Percentiles rank a stretch among this genome's conserved stretches.
Evolutionary conservation across 2,888 invertebrate species (phyloP).

Genomic region (Diarsia dahlii): DNA sequence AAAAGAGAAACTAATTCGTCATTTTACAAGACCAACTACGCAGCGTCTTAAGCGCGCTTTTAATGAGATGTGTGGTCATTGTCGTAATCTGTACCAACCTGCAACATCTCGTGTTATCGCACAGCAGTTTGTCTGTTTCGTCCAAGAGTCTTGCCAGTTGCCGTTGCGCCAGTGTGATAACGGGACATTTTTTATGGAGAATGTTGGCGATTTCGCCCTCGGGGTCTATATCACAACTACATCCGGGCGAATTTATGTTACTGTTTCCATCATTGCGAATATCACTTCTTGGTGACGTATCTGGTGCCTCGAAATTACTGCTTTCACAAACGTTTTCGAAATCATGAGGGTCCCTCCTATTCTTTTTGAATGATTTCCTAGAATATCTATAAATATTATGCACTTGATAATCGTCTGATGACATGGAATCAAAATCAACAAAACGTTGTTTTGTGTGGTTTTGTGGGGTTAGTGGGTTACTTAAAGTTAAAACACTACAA

Average conservation of each 20-base stretch:
- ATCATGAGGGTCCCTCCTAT: slow-evolving; percentile 68
- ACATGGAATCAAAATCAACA: slow-evolving; percentile 68
- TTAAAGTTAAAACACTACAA: slow-evolving; percentile 11
- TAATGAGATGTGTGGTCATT: background rate
- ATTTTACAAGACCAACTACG: too few relatives aligned
- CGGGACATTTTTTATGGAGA: slow-evolving; percentile 86
- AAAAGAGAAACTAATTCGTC: too few relatives aligned
- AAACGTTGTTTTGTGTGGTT: slow-evolving; percentile 33
- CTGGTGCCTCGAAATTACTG: slow-evolving; percentile 69
- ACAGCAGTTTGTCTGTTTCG: slow-evolving; percentile 81
- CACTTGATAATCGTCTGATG: slow-evolving; percentile 82
- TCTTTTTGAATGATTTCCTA: slow-evolving; percentile 83
- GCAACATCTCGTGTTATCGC: slow-evolving; percentile 80
- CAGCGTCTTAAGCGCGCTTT: background rate
- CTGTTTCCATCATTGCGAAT: slow-evolving; percentile 59
- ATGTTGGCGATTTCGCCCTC: slow-evolving; percentile 83
- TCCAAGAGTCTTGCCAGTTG: slow-evolving; percentile 83
- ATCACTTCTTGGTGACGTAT: slow-evolving; percentile 75
- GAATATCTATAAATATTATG: slow-evolving; percentile 83
- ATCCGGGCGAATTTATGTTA: slow-evolving; percentile 62
- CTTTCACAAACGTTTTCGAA: slow-evolving; percentile 70
- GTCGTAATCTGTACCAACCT: slow-evolving; percentile 71
- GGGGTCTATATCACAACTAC: slow-evolving; percentile 80
- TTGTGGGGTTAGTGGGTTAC: slow-evolving; percentile 25
- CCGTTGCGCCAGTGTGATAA: slow-evolving; percentile 83